Percentiles rank a stretch among this genome's conserved stretches.
Evolutionary conservation across 2,888 invertebrate genomes (phyloP).

Genomic region (Rapana venosa): DNA sequence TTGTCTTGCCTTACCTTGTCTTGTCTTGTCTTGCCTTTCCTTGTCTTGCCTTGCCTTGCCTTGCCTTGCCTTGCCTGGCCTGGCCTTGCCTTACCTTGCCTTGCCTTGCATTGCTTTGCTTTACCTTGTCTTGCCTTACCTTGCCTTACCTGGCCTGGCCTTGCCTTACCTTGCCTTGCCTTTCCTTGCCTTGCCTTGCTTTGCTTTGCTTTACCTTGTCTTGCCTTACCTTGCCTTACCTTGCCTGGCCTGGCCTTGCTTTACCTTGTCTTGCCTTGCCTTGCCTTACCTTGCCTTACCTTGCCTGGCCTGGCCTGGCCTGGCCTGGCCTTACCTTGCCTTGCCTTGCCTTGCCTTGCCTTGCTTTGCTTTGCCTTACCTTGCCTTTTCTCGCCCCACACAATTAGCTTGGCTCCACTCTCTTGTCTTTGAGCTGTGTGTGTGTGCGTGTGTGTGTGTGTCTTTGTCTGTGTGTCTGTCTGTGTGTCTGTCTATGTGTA

Average conservation of each 20-base stretch:
- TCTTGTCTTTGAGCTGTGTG: background rate
- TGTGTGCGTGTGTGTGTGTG: too few species aligned
- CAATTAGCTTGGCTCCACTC: background rate
- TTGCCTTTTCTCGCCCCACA: background rate
- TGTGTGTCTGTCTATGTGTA: too few species aligned
- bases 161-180: background rate
- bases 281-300: background rate
- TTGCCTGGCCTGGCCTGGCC: background rate
- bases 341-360: constrained; percentile 11
- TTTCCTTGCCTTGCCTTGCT: background rate
- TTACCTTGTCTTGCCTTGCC: background rate
- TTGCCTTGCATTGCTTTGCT: background rate
- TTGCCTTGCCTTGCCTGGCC: background rate
- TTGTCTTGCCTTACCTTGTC: background rate
- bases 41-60: background rate
- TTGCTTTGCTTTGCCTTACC: background rate
- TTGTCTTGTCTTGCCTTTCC: background rate
- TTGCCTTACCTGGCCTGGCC: background rate
- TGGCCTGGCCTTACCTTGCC: background rate
- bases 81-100: background rate
- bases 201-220: background rate
- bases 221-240: constrained; percentile 11
- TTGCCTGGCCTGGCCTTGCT: background rate
- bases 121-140: constrained; percentile 11
- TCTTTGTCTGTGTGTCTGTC: too few species aligned